phyloP scores from a whole-genome alignment of 2,888 invertebrate species.

The Eristalis intricaria region DNA sequence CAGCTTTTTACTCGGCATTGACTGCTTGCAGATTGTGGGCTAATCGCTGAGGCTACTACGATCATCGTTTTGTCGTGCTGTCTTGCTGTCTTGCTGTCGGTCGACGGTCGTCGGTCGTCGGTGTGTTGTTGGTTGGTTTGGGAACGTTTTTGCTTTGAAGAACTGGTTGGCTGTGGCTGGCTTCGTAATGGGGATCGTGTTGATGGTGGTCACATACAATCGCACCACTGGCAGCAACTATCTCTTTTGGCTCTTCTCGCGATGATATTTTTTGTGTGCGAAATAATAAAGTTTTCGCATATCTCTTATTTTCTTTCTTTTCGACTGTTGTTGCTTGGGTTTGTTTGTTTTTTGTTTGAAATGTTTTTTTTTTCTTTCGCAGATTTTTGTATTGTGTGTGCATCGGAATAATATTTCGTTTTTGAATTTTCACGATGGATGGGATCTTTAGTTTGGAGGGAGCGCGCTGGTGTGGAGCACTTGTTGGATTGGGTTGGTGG shows the following conservation, averaged over 20 bases:
- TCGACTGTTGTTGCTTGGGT: background rate
- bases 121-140: conserved; percentile 5
- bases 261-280: conserved; percentile 39
- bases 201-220: conserved; percentile 34
- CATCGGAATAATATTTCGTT: conserved; percentile 29
- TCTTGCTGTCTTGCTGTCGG: no score
- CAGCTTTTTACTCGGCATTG: conserved; percentile 72
- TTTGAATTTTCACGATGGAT: background rate
- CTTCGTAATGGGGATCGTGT: background rate
- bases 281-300: conserved; percentile 30
- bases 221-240: conserved; percentile 62
- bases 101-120: background rate
- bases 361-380: background rate
- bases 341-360: background rate
- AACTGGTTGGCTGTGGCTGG: conserved; percentile 58
- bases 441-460: background rate
- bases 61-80: conserved; percentile 6
- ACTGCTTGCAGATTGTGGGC: conserved; percentile 64
- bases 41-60: conserved; percentile 56
- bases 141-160: conserved; percentile 56
- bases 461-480: conserved; percentile 4
- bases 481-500: conserved; percentile 41
- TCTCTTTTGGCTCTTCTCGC: conserved; percentile 58
- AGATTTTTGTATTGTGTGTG: background rate
- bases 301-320: conserved; percentile 18